Conservation (phyloP, 2,113 vertebrate genomes). For the Emydocephalus ijimae region DNA sequence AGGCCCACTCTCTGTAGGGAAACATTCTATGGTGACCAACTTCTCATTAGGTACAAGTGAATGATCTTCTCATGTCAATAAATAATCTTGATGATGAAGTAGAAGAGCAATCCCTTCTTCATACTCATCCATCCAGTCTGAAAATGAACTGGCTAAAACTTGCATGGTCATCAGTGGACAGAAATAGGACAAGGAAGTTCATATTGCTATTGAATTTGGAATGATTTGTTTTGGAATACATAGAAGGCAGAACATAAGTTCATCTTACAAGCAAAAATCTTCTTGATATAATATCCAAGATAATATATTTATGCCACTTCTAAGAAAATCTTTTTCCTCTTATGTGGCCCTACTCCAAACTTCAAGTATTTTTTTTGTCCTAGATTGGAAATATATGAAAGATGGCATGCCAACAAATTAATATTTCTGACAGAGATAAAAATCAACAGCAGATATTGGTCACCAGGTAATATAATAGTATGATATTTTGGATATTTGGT, state of each 20-base stretch:
- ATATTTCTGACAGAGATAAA: neutral
- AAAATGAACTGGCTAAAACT: neutral
- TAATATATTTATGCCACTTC: neutral
- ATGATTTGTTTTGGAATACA: neutral
- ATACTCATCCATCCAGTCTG: neutral
- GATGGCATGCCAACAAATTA: neutral
- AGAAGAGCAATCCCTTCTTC: neutral
- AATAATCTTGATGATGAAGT: neutral
- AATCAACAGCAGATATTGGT: neutral
- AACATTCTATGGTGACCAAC: neutral
- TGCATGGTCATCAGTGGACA: neutral
- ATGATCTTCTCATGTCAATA: neutral
- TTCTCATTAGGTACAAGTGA: neutral
- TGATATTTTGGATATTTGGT: neutral
- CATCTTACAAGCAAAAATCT: neutral
- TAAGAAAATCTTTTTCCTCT: neutral
- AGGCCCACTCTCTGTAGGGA: neutral
- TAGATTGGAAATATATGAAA: neutral
- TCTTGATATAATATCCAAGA: neutral
- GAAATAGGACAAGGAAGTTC: neutral
- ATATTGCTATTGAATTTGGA: neutral
- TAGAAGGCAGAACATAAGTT: neutral
- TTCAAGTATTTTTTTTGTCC: neutral
- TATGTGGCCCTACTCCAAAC: neutral
- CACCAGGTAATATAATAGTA: neutral